Base-by-base conservation (phyloP, 2,113 vertebrate genomes). In the Eolophus roseicapilla region DNA sequence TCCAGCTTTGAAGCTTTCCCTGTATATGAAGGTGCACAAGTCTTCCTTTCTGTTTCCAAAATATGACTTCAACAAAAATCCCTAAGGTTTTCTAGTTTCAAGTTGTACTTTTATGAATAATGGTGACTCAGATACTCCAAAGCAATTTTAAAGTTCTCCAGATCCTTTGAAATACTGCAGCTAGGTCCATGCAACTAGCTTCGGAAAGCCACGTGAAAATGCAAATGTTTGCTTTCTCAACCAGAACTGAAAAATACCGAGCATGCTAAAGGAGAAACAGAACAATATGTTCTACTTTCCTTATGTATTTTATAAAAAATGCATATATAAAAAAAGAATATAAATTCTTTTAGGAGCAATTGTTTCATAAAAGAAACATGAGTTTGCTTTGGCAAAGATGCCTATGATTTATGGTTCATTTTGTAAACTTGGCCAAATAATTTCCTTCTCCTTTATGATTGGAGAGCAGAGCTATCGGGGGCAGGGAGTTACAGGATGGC, bases 301-400 rank as follows among this genome's bases (percentile, higher is more conserved):
- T 82, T 91, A 94, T 88, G 88, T 92, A 94, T 96, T 93, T 92
- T 87, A 92, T 92, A 96, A 96, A 97, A 92, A 91, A 96, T 96
- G 95, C 91, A 93, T 95, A 86, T 92, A 84, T 95, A 96, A 76
- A 94, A 95, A 95, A 95, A 96, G 91, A 96, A 97, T 92, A 96
- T 92, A 95, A 95, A 96, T 95, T 93, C 44, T 96, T 97, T 96
- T 88, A 96, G 93, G 64, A 97, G 86, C 92, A 96, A 97, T 97
- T 96, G 96, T 97, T 97, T 97, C 95, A 97, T 97, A 96, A 97
- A 97, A 97, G 91, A 97, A 96, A 97, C 93, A 96, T 96, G 96
- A 97, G 94, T 96, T 96, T 92, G 79, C 90, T 97, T 97, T 97
- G 95, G 95, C 95, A 97, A 97, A 92, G 86, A 95, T 90, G 82